Base-by-base conservation (phyloP, 2,113 vertebrate genomes). In the Stigmatopora argus region DNA sequence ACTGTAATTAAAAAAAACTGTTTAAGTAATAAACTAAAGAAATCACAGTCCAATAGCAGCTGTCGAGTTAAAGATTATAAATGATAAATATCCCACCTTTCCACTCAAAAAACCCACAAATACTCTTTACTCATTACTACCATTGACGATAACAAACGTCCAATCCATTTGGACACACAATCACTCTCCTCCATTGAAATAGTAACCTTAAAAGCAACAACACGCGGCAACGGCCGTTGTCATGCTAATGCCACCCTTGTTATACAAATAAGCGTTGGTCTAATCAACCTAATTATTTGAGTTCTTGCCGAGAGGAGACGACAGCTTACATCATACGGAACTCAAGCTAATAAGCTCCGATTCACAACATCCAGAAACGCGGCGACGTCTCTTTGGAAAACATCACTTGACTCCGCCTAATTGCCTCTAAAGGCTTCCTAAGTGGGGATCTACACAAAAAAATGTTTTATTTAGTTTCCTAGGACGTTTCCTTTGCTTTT, bases 251-350 rank as follows among this genome's bases (percentile, higher is more conserved):
- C 78, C 63, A 62, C 47, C 49, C 52, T 67, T 57, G 64, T 75
- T 61, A 44, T 70, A 58, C 47, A 63, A 57, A 45, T 46, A 18
- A 65, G 38, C 74, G 65, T 67, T 66, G 72, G 61, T 67, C 13
- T 64, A 71, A 81, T 83, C 61, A 51, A 45, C 38, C 23, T 71
- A 70, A 77, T 77, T 75, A 63, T 62, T 74, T 31, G 48, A 15
- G 45, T 18, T 64, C 21, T 69, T 60, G 65, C 72, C 62, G 65
- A 65, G 13, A 48, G 57, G 59, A 71, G 55, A 58, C 64, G 60
- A 71, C 15, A 23, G 11, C 31, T 58, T 78, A 23, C 68, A 59
- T 74, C 68, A 49, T 63, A 17, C 41, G 62, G 71, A 59, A 64
- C 59, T 67, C 53, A 77, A 67, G 59, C 65, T 68, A 68, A 70